Conservation (phyloP, 2,888 invertebrate species). For the Agapetus fuscipes region DNA sequence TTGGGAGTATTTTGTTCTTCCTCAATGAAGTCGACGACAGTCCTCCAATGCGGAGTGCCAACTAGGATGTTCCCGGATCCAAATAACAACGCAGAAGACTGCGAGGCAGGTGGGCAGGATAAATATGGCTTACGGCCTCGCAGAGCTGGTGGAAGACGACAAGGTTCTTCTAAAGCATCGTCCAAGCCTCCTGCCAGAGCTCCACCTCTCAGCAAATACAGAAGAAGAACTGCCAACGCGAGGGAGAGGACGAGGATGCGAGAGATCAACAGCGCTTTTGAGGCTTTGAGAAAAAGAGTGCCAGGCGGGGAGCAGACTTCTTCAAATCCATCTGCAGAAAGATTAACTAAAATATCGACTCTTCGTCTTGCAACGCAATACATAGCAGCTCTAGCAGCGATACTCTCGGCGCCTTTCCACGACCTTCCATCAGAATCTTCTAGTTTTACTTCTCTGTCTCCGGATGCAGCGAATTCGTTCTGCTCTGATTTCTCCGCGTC, state of each 20-base stretch:
- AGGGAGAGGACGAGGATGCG: slow-evolving; percentile 56
- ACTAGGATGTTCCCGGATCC: slow-evolving; percentile 27
- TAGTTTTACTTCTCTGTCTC: slow-evolving; percentile 2
- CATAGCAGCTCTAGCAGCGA: slow-evolving; percentile 40
- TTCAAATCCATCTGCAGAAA: slow-evolving; percentile 32
- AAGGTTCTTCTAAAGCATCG: neutral
- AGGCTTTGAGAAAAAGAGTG: slow-evolving; percentile 48
- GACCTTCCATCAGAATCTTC: slow-evolving; percentile 5
- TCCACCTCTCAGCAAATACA: slow-evolving; percentile 54
- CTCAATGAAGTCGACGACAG: slow-evolving; percentile 17
- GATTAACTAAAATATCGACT: slow-evolving; percentile 59
- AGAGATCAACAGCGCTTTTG: slow-evolving; percentile 60
- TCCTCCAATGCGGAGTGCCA: slow-evolving; percentile 7
- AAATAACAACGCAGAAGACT: slow-evolving; percentile 30
- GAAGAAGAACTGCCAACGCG: slow-evolving; percentile 59
- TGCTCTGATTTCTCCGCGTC: slow-evolving; percentile 4
- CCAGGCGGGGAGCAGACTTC: slow-evolving; percentile 30
- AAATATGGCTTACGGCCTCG: slow-evolving; percentile 35
- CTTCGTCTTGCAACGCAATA: slow-evolving; percentile 57
- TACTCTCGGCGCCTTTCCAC: slow-evolving; percentile 23
- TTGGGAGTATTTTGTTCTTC: too few relatives aligned
- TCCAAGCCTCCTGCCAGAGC: slow-evolving; percentile 18
- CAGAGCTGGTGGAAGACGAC: slow-evolving; percentile 18
- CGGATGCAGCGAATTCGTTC: slow-evolving; percentile 4
- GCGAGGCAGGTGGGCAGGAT: slow-evolving; percentile 26